Base-by-base conservation (phyloP, 2,113 vertebrate genomes). In the Bos taurus region DNA sequence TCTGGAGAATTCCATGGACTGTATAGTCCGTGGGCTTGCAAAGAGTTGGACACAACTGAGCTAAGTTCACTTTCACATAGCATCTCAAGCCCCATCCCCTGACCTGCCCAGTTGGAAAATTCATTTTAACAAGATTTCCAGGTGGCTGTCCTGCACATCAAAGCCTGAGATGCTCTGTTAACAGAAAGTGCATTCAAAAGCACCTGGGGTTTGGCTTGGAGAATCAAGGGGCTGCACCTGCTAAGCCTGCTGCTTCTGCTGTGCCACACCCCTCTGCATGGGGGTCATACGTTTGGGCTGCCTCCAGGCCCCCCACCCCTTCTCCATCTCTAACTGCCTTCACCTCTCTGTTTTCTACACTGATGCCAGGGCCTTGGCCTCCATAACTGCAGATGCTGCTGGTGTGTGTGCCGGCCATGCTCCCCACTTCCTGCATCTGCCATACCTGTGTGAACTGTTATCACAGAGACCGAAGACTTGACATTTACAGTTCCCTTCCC, bases 401-500 rank as follows among this genome's bases (percentile, higher is more conserved):
- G 26, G 13, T 23, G 11, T 12, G 0, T 1, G 4, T 46, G 12
- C 56, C 0, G 0, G 54, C 46, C 40, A 15, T 3, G 3, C 52
- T 59, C 77, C 56, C 36, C 43, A 33, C 43, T 77, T 77, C 50
- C 93, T 17, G 40, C 60, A 59, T 25, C 91, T 54, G 60, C 78
- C 1, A 21, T 57, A n/a, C 67, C 92, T 48, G 33, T 46, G 43
- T 82, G 64, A 90, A 77, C 62, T 82, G 64, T 95, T 77, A 92
- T 89, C 81, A 40, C 57, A 1, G 93, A 97, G 96, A 97, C 94
- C 25, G 83, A 95, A 71, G 93, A 21, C 48, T 87, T 98, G 97
- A 96, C 97, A 98, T 97, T 98, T 97, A 95, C 97, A 94, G 83
- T 97, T 94, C 95, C 83, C 81, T 95, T 97, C 95, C 95, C 93